These are phyloP conservation scores for Oedothorax gibbosus DNA, from an alignment of 1,140 invertebrate species.

Conservation along the genomic window DNA sequence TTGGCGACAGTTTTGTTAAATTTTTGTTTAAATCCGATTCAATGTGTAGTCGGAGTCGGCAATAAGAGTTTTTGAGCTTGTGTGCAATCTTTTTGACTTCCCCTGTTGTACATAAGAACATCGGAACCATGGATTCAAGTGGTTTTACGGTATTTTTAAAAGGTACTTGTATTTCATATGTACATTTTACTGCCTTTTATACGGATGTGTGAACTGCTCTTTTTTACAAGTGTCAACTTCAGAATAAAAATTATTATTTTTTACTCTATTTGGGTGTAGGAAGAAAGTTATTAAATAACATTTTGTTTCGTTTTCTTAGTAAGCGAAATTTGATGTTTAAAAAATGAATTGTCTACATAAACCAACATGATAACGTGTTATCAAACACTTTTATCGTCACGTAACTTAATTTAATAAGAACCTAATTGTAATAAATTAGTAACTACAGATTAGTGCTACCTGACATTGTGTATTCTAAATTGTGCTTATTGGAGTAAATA, in stretches of 20 bases:
- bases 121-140: slow-evolving; percentile 20
- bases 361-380: no score
- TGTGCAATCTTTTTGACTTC: slow-evolving; percentile 34
- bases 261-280: background rate
- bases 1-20: slow-evolving; percentile 6
- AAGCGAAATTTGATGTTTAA: no score
- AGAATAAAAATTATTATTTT: slow-evolving; percentile 1
- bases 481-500: no score
- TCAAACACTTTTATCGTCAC: no score
- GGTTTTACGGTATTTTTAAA: slow-evolving; percentile 58
- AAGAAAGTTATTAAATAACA: no score
- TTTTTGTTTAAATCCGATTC: slow-evolving; percentile 6
- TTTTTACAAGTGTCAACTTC: background rate
- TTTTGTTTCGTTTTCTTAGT: no score
- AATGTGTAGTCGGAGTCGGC: slow-evolving; percentile 28
- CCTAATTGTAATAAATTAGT: no score
- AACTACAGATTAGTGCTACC: no score
- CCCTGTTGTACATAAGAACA: slow-evolving; percentile 42
- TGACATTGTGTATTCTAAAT: no score
- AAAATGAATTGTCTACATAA: no score
- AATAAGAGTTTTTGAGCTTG: slow-evolving; percentile 53
- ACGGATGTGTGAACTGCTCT: slow-evolving; percentile 48
- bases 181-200: slow-evolving; percentile 56
- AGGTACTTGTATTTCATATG: slow-evolving; percentile 50
- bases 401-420: no score